phyloP scores from a whole-genome alignment of 2,113 vertebrate genomes.

The Alosa alosa region DNA sequence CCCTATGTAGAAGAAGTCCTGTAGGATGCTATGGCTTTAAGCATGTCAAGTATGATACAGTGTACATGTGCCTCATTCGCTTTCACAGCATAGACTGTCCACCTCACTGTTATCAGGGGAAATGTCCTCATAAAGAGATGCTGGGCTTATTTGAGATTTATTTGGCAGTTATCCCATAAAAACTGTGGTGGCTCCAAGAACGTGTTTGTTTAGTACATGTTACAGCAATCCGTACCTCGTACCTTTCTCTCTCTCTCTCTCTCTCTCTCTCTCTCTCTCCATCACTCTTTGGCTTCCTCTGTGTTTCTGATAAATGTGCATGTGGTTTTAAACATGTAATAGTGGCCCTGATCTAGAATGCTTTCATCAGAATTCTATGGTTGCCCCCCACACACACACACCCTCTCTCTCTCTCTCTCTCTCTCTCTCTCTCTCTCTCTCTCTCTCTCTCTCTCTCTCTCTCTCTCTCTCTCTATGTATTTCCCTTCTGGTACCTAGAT shows the following conservation, averaged over 20 bases:
- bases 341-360: not conserved
- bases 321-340: not conserved
- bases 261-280: constrained; percentile 6
- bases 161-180: not conserved
- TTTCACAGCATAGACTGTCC: not conserved
- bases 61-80: not conserved
- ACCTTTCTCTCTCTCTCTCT: constrained; percentile 20
- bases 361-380: not conserved
- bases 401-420: too few species aligned
- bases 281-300: constrained; percentile 6
- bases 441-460: too few species aligned
- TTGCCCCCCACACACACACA: not conserved
- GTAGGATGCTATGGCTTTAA: not conserved
- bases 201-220: constrained; percentile 21
- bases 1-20: too few species aligned
- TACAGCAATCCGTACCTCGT: not conserved
- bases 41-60: not conserved
- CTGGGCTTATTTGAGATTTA: not conserved
- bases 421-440: too few species aligned
- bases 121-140: not conserved
- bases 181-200: not conserved
- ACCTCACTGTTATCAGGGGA: not conserved
- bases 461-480: too few species aligned
- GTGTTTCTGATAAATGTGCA: not conserved
- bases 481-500: too few species aligned